phyloP scores from a whole-genome alignment of 1,140 invertebrate genomes.

The Lycorma delicatula region DNA sequence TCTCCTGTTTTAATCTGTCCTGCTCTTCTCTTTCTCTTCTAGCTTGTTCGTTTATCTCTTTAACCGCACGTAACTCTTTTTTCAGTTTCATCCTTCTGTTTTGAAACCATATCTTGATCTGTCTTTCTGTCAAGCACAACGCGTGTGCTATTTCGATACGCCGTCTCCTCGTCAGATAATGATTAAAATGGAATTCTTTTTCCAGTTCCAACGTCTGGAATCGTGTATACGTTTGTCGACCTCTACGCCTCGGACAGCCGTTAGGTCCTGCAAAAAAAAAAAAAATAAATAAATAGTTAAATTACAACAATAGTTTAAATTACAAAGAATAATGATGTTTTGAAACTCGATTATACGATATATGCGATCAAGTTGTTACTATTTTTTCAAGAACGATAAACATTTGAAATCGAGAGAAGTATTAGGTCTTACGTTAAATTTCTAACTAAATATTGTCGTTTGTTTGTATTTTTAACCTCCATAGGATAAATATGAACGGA shows the following conservation, averaged over 20 bases:
- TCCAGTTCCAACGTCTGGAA: conserved; percentile 92
- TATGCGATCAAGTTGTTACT: too few species aligned
- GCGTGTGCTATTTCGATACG: conserved; percentile 96
- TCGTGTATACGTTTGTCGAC: conserved; percentile 92
- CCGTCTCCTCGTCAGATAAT: conserved; percentile 88
- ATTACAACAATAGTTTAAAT: too few species aligned
- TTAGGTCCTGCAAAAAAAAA: conserved; percentile 70
- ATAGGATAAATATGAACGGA: too few species aligned
- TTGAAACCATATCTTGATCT: conserved; percentile 98
- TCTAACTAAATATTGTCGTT: too few species aligned
- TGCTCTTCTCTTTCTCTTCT: conserved; percentile 82
- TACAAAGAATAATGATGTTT: too few species aligned
- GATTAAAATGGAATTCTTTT: conserved; percentile 98
- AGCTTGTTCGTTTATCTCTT: conserved; percentile 91
- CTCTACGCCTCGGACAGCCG: conserved; percentile 85
- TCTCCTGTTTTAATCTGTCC: conserved; percentile 81
- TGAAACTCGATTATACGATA: too few species aligned
- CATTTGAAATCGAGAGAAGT: too few species aligned
- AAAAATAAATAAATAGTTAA: not conserved
- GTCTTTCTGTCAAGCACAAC: conserved; percentile 88
- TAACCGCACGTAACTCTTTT: conserved; percentile 86
- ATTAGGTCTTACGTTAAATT: too few species aligned
- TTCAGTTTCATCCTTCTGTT: conserved; percentile 97
- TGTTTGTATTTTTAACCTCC: too few species aligned
- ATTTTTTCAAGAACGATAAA: too few species aligned